phyloP scores from a whole-genome alignment of 2,888 invertebrate genomes.

The Pelosia muscerda region DNA sequence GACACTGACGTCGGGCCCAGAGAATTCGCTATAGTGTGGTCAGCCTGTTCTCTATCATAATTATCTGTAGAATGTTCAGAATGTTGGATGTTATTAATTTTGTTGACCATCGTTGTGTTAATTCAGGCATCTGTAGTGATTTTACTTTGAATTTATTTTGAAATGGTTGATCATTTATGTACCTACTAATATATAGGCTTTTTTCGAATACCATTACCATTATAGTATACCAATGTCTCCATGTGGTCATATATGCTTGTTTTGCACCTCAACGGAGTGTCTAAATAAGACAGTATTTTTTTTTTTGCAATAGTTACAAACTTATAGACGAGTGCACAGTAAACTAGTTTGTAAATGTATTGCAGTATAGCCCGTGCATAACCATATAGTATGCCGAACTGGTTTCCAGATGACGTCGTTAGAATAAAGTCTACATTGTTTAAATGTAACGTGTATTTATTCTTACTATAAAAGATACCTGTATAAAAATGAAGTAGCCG shows the following conservation, averaged over 20 bases:
- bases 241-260: neutral
- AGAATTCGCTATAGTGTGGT: slow-evolving; percentile 43
- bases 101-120: slow-evolving; percentile 25
- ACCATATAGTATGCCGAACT: too few species aligned
- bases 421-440: neutral
- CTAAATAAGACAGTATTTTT: neutral
- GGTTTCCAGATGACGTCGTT: too few species aligned
- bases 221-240: neutral
- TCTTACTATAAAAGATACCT: too few species aligned
- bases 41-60: slow-evolving; percentile 40
- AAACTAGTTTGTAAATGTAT: too few species aligned
- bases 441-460: too few species aligned
- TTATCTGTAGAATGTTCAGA: slow-evolving; percentile 41
- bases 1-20: slow-evolving; percentile 41
- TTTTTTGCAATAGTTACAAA: neutral
- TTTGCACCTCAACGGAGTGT: neutral
- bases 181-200: too few species aligned
- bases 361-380: too few species aligned
- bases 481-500: too few species aligned
- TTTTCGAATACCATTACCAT: too few species aligned
- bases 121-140: slow-evolving; percentile 7
- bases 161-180: neutral
- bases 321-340: too few species aligned
- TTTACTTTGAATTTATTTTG: slow-evolving; percentile 15
- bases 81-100: slow-evolving; percentile 43